Evolutionary conservation across 2,797 vertebrate species (phyloP), one percentile per base, ranked within the genome.

Genomic region (Trachurus trachurus): DNA sequence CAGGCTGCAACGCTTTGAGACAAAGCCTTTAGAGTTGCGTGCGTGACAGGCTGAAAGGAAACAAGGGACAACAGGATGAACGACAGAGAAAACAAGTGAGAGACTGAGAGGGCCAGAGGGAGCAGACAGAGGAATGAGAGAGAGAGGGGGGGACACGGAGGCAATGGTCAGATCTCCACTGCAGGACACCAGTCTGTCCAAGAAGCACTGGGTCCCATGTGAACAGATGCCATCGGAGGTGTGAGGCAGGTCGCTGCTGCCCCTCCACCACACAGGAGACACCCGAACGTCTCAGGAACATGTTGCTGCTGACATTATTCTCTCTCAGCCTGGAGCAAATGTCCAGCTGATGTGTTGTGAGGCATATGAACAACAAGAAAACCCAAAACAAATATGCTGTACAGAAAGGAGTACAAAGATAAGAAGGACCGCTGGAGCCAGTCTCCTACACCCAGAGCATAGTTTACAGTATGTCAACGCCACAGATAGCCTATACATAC

Each of bases 1-100:
- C 88, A 90, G 86, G 86, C 86, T 75, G 74, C 81, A 49, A 73
- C 9, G 15, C 75, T 87, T 45, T 26, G 1, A 83, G 84, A 88
- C 85, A 88, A 89, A 85, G 84, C 39, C 61, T 60, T 63, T 29
- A 54, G 84, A 88, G 60, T 62, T 22, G n/a, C 7, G 34, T 45
- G 47, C 31, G 58, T 83, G 84, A 85, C 68, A n/a, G 56, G 60
- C 66, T 76, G 82, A 79, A 76, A 73, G 71, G 77, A 84, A 83
- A 66, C 22, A 69, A 86, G 81, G 84, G 83, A 88, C 66, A 70
- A 78, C 10, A 54, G 80, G 54, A 66, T 47, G 79, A 73, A 72
- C 21, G 21, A 53, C 63, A 78, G 60, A 80, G 81, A 86, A 50
- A 84, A 80, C 74, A 75, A 87, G 75, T 21, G 78, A 76, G 64